Percentiles rank a stretch among this genome's conserved stretches.
Conservation (phyloP, 1,140 invertebrate genomes). For the Scaptomyza graminum region DNA sequence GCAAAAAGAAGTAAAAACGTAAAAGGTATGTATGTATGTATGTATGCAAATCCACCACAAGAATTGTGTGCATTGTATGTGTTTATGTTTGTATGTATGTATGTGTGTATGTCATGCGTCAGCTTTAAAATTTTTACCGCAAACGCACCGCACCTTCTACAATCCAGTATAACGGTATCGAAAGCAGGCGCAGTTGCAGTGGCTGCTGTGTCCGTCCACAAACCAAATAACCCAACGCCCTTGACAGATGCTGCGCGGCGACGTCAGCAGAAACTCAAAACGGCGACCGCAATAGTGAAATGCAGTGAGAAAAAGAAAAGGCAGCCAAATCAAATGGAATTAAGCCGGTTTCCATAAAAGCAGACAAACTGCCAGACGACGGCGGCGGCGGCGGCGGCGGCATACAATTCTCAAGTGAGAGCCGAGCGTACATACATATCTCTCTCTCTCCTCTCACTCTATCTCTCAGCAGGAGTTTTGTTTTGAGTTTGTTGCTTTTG, state of each 20-base stretch:
- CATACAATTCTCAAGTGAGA: constrained; percentile 28
- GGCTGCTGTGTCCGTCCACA: constrained; percentile 15
- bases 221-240: constrained; percentile 58
- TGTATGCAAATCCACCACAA: too few relatives aligned
- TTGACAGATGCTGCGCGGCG: constrained; percentile 62
- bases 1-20: constrained; percentile 34
- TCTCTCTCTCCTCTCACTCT: background rate
- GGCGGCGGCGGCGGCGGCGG: constrained; percentile 15
- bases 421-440: background rate
- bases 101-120: background rate
- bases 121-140: constrained; percentile 7
- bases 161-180: constrained; percentile 41
- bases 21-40: constrained; percentile 58
- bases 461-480: constrained; percentile 38
- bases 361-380: constrained; percentile 55
- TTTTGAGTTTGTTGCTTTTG: constrained; percentile 21
- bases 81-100: background rate
- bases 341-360: constrained; percentile 80
- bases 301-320: constrained; percentile 59
- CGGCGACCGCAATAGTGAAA: constrained; percentile 49
- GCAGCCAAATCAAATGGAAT: constrained; percentile 79
- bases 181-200: constrained; percentile 20
- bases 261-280: constrained; percentile 49
- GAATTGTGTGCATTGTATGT: background rate
- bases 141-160: constrained; percentile 33